Percentiles rank a stretch among this genome's conserved stretches.
Conservation (phyloP, 1,140 invertebrate species). For the Daktulosphaira vitifoliae region DNA sequence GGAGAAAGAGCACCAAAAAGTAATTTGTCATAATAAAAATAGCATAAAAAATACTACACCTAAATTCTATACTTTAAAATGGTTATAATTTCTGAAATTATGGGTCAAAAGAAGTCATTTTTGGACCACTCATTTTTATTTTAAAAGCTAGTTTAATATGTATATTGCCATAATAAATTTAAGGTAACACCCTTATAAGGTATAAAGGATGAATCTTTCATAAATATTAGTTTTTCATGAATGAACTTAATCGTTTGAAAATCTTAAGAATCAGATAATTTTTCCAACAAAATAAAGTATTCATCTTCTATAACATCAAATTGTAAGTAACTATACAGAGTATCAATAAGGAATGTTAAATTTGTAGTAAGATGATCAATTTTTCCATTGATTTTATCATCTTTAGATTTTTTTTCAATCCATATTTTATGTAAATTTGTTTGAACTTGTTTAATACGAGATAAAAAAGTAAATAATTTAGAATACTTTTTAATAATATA, state of each 20-base stretch:
- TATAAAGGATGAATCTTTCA: conserved; percentile 28
- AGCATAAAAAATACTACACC: too few species aligned
- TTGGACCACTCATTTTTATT: too few species aligned
- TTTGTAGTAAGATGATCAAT: conserved; percentile 2
- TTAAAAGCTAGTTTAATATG: too few species aligned
- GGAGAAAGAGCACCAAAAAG: too few species aligned
- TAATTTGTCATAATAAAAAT: too few species aligned
- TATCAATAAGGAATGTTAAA: conserved; percentile 21
- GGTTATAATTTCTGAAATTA: too few species aligned
- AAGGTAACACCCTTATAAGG: too few species aligned
- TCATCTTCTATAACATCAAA: conserved; percentile 20
- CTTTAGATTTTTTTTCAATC: conserved; percentile 13
- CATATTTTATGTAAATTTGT: conserved; percentile 16
- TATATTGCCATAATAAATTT: too few species aligned
- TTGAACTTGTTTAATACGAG: conserved; percentile 10
- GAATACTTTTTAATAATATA: conserved; percentile 14
- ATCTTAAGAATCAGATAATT: conserved; percentile 6
- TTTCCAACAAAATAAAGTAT: conserved; percentile 18
- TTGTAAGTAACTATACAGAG: conserved; percentile 12
- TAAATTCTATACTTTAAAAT: too few species aligned
- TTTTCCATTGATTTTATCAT: neutral
- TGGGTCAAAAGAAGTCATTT: too few species aligned
- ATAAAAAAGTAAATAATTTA: conserved; percentile 20
- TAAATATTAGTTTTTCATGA: conserved; percentile 20
- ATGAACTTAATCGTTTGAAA: conserved; percentile 18